Conservation (phyloP, 2,113 vertebrate species). For the Dasyurus viverrinus region DNA sequence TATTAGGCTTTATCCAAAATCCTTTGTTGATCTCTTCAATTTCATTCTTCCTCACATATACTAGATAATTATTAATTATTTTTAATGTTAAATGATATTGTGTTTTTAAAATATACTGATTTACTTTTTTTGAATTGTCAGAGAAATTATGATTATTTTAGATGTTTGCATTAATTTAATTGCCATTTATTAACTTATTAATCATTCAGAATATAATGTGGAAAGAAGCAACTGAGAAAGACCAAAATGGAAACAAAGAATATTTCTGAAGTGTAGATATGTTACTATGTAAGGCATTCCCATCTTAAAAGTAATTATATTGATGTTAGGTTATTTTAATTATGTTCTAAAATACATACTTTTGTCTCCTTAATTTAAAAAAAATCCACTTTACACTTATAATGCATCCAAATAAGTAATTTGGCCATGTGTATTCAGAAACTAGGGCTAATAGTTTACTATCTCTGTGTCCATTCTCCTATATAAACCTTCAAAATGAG, state of each 20-base stretch:
- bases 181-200: not conserved
- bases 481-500: not conserved
- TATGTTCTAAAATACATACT: not conserved
- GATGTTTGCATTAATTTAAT: not conserved
- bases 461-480: not conserved
- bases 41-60: not conserved
- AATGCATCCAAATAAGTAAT: not conserved
- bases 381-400: not conserved
- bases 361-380: not conserved
- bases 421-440: not conserved
- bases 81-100: not conserved
- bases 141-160: not conserved
- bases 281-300: not conserved
- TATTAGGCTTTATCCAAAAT: not conserved
- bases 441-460: not conserved
- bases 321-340: not conserved
- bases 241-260: fast-evolving
- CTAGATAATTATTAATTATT: not conserved
- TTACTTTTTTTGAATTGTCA: not conserved
- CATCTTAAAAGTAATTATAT: not conserved
- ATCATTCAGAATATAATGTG: not conserved
- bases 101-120: slow-evolving; percentile 14
- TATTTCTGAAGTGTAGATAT: not conserved
- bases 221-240: not conserved
- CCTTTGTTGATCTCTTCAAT: not conserved